Percentiles rank a stretch among this genome's conserved stretches.
Conservation (phyloP, 1,140 invertebrate species). For the Anastrepha ludens region DNA sequence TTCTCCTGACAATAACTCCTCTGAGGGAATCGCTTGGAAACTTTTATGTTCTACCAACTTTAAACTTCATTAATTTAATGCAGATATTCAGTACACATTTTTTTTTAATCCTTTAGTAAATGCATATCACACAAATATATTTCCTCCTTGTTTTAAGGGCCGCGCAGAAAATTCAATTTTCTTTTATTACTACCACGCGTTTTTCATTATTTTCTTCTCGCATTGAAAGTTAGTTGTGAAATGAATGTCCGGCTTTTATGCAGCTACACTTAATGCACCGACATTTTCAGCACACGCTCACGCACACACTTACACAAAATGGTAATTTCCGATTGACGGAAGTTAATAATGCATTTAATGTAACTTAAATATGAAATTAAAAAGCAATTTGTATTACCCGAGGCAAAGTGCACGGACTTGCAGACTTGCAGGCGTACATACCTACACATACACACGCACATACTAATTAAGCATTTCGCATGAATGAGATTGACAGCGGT, state of each 20-base stretch:
- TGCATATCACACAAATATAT: too few relatives aligned
- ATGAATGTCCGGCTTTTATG: neutral
- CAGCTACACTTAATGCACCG: neutral
- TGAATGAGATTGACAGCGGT: neutral
- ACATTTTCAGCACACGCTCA: neutral
- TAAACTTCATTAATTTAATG: too few relatives aligned
- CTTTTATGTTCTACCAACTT: too few relatives aligned
- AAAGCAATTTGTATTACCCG: slow-evolving; percentile 44
- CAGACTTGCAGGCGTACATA: neutral
- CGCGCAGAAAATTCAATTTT: neutral
- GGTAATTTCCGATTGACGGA: slow-evolving; percentile 49
- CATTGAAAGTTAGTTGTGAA: neutral
- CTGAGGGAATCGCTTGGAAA: too few relatives aligned
- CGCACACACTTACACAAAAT: neutral
- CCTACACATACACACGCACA: neutral
- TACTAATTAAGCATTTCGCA: neutral
- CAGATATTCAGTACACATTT: too few relatives aligned
- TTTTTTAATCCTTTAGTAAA: too few relatives aligned
- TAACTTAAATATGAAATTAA: slow-evolving; percentile 50
- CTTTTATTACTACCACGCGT: neutral
- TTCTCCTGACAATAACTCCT: too few relatives aligned
- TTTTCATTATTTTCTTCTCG: neutral
- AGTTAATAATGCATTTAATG: slow-evolving; percentile 48
- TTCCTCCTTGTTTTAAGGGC: too few relatives aligned
- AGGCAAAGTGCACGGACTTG: neutral